Evolutionary conservation across 53 echinoderm and acorn worm species (phyloP).

Genomic region (Pentamera pediparva): DNA sequence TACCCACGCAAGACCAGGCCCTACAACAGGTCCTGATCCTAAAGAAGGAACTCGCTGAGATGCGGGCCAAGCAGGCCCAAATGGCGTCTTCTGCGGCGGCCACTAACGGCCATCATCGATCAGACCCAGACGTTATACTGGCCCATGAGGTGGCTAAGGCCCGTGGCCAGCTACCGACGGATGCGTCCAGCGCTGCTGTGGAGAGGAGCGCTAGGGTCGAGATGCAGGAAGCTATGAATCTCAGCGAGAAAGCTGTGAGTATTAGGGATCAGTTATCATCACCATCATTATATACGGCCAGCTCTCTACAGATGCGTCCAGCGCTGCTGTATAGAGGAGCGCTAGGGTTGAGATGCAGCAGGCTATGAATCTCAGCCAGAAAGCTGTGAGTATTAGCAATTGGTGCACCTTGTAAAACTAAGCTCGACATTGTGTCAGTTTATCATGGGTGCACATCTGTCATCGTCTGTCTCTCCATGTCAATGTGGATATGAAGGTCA

Average conservation of each 20-base stretch:
- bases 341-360: slow-evolving; percentile 89
- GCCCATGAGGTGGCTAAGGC: slow-evolving; percentile 86
- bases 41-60: slow-evolving; percentile 98
- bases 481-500: no score
- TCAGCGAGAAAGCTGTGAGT: slow-evolving; percentile 88
- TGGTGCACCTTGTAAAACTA: no score
- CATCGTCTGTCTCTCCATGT: no score
- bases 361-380: slow-evolving; percentile 83
- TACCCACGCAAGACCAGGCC: slow-evolving; percentile 98
- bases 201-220: slow-evolving; percentile 94
- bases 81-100: no score
- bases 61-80: slow-evolving; percentile 97
- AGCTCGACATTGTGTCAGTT: no score
- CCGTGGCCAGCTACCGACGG: slow-evolving; percentile 71
- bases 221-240: slow-evolving; percentile 80
- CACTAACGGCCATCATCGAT: slow-evolving; percentile 44
- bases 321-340: slow-evolving; percentile 88
- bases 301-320: slow-evolving; percentile 62
- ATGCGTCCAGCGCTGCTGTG: slow-evolving; percentile 74
- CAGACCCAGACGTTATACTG: slow-evolving; percentile 62
- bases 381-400: slow-evolving; percentile 57
- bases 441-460: no score
- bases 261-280: not conserved
- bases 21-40: slow-evolving; percentile 94
- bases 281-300: no score